Conservation (phyloP, 2,888 invertebrate species). For the Ochropleura leucogaster region DNA sequence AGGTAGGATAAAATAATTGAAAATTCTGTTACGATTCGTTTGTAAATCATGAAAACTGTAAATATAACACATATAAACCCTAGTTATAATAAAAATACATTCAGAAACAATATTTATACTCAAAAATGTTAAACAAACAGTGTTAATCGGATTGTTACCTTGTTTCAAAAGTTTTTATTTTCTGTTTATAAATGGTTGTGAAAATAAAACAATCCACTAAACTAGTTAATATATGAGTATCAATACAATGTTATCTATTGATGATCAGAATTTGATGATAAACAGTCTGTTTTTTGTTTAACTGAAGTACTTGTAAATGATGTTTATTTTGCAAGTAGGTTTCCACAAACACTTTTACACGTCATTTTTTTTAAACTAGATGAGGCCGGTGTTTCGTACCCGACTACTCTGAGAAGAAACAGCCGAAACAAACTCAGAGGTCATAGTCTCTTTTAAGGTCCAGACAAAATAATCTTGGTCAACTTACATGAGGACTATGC, state of each 20-base stretch:
- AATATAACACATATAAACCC: slow-evolving; percentile 68
- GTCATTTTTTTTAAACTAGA: too few species aligned
- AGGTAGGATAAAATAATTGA: slow-evolving; percentile 73
- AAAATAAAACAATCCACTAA: slow-evolving; percentile 69
- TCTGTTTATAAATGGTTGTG: slow-evolving; percentile 82
- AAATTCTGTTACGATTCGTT: slow-evolving; percentile 69
- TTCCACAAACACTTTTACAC: too few species aligned
- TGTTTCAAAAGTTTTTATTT: slow-evolving; percentile 62
- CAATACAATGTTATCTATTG: slow-evolving; percentile 49
- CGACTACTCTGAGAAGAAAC: too few species aligned
- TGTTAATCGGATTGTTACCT: slow-evolving; percentile 56
- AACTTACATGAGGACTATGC: too few species aligned
- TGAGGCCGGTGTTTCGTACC: too few species aligned
- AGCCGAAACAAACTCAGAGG: too few species aligned
- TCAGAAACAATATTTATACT: slow-evolving; percentile 71
- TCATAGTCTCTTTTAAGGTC: too few species aligned
- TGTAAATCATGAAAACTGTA: slow-evolving; percentile 71
- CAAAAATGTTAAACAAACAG: slow-evolving; percentile 71
- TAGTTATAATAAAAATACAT: slow-evolving; percentile 63
- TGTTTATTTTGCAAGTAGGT: too few species aligned
- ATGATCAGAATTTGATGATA: slow-evolving; percentile 22
- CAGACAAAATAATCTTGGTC: too few species aligned
- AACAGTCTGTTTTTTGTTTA: background rate
- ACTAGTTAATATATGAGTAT: slow-evolving; percentile 62
- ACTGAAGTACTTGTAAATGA: too few species aligned